Evolutionary conservation across 2,888 invertebrate species (phyloP).

Genomic region (Tricholauxania praeusta): DNA sequence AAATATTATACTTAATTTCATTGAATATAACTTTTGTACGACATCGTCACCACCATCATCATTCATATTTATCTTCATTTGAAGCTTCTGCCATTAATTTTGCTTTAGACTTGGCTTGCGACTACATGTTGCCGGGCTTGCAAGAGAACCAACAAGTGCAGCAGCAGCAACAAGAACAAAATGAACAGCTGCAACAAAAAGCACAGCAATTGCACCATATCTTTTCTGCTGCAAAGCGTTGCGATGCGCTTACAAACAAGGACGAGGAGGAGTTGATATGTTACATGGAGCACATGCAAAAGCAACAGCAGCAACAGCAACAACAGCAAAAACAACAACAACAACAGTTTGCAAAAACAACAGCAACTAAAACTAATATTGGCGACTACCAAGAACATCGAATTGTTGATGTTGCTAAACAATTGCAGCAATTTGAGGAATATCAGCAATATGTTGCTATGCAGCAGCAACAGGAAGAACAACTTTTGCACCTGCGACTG

Average conservation of each 20-base stretch:
- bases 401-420: conserved; percentile 47
- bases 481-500: conserved; percentile 18
- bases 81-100: conserved; percentile 11
- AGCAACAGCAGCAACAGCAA: background rate
- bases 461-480: conserved; percentile 42
- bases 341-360: conserved; percentile 46
- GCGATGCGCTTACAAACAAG: conserved; percentile 42
- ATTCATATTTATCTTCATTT: conserved; percentile 2
- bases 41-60: background rate
- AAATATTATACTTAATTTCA: too few species aligned
- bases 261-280: conserved; percentile 53
- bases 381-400: background rate
- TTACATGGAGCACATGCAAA: conserved; percentile 40
- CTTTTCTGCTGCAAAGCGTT: conserved; percentile 30
- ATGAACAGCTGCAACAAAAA: background rate
- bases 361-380: conserved; percentile 30
- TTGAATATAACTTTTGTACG: too few species aligned
- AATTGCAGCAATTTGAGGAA: conserved; percentile 53
- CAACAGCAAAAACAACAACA: conserved; percentile 45
- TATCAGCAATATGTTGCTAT: conserved; percentile 50
- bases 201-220: conserved; percentile 15
- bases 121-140: background rate
- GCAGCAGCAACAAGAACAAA: background rate
- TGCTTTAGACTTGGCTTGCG: conserved; percentile 4
- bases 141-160: background rate